Evolutionary conservation across 2,113 vertebrate genomes (phyloP).

Genomic region (Oreamnos americanus): DNA sequence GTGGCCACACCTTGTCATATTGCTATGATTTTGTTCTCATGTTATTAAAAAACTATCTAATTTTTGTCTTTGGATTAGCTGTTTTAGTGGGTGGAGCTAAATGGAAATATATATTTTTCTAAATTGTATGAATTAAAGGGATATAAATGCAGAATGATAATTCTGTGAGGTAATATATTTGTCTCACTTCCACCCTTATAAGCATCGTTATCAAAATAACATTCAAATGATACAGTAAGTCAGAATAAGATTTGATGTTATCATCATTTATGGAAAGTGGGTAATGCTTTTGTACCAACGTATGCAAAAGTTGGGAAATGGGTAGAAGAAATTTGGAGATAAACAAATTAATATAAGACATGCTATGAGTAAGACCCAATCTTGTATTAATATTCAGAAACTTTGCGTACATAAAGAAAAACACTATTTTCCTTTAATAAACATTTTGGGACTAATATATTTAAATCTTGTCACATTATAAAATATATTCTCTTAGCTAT

Average conservation of each 20-base stretch:
- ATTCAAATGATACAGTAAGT: not conserved
- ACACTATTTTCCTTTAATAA: conserved; percentile 4
- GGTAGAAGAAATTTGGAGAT: conserved; percentile 15
- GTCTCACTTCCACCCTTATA: not conserved
- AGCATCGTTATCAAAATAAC: conserved; percentile 32
- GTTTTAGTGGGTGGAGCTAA: not conserved
- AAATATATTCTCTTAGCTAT: not conserved
- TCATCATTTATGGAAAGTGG: not conserved
- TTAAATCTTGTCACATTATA: conserved; percentile 15
- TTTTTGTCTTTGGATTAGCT: conserved; percentile 31
- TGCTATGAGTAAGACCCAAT: not conserved
- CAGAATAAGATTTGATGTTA: conserved; percentile 25
- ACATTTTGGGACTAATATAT: not conserved
- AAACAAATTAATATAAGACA: conserved; percentile 28
- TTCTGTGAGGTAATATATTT: not conserved
- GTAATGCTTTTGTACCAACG: conserved; percentile 1
- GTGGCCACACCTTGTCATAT: not conserved
- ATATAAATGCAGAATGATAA: conserved; percentile 21
- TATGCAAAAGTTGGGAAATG: conserved; percentile 19
- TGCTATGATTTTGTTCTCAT: not conserved
- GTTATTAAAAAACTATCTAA: not conserved
- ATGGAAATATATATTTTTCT: not conserved
- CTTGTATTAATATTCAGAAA: not conserved
- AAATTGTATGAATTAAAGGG: conserved; percentile 30
- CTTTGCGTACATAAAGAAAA: conserved; percentile 26